Conservation (phyloP, 2,113 vertebrate genomes). For the Clarias gariepinus region DNA sequence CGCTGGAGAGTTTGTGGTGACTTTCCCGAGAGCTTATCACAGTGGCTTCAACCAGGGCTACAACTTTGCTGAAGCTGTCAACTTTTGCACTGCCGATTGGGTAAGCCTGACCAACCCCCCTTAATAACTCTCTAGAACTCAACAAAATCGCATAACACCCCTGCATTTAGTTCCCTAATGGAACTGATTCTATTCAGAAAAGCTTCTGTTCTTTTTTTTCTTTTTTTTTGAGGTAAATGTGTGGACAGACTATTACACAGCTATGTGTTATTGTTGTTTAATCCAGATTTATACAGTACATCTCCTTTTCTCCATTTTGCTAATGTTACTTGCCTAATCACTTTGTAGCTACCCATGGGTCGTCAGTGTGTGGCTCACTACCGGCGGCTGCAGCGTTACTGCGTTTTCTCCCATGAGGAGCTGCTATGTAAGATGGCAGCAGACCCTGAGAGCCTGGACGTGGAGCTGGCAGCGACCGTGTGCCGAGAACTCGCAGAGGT, state of each 20-base stretch:
- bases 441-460: constrained; percentile 92
- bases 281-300: not conserved
- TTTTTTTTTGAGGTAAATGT: not conserved
- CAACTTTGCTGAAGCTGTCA: constrained; percentile 98
- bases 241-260: not conserved
- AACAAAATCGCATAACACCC: not conserved
- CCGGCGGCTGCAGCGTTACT: constrained; percentile 88
- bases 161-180: not conserved
- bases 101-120: constrained; percentile 66
- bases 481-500: constrained; percentile 89
- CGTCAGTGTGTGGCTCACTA: constrained; percentile 96
- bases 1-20: constrained; percentile 97
- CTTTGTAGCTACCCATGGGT: constrained; percentile 84
- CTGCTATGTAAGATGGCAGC: constrained; percentile 98
- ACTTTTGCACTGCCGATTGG: constrained; percentile 99
- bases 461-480: constrained; percentile 93
- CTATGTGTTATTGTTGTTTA: not conserved
- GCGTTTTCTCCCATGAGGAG: constrained; percentile 97
- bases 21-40: constrained; percentile 96
- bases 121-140: not conserved
- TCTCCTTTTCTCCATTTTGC: not conserved
- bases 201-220: not conserved
- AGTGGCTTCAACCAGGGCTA: constrained; percentile 99
- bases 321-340: not conserved
- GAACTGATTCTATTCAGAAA: not conserved